Evolutionary conservation across 2,113 vertebrate species (phyloP).

Genomic region (Zapus hudsonius): DNA sequence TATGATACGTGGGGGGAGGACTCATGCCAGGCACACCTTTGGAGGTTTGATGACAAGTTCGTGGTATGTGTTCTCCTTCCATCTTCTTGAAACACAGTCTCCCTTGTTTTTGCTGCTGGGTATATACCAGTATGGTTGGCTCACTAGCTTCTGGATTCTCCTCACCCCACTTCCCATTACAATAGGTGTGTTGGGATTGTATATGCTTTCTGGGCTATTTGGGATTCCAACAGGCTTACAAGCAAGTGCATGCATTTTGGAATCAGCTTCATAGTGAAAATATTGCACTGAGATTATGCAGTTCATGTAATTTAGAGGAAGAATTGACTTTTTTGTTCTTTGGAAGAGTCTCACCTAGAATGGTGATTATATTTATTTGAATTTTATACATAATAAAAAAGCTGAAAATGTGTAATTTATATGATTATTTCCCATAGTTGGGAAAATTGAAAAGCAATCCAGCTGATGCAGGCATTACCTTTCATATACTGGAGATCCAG

Average conservation of each 20-base stretch:
- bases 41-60: background rate
- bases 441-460: background rate
- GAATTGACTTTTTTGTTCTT: background rate
- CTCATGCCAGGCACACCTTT: too few species aligned
- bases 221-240: too few species aligned
- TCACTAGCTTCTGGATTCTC: too few species aligned
- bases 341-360: background rate
- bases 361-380: background rate
- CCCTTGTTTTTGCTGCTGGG: too few species aligned
- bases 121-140: too few species aligned
- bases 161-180: too few species aligned
- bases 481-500: background rate
- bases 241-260: constrained; percentile 41
- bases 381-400: background rate
- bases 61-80: background rate
- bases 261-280: background rate
- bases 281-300: background rate
- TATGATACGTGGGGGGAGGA: background rate
- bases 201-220: too few species aligned
- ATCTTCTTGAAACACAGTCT: too few species aligned
- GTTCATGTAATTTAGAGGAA: background rate
- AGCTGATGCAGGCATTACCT: fast-evolving
- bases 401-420: background rate
- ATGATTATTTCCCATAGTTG: background rate
- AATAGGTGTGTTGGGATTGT: too few species aligned